These are phyloP conservation scores for Homarus gammarus DNA, from an alignment of 2,888 invertebrate genomes.

Conservation along the genomic window DNA sequence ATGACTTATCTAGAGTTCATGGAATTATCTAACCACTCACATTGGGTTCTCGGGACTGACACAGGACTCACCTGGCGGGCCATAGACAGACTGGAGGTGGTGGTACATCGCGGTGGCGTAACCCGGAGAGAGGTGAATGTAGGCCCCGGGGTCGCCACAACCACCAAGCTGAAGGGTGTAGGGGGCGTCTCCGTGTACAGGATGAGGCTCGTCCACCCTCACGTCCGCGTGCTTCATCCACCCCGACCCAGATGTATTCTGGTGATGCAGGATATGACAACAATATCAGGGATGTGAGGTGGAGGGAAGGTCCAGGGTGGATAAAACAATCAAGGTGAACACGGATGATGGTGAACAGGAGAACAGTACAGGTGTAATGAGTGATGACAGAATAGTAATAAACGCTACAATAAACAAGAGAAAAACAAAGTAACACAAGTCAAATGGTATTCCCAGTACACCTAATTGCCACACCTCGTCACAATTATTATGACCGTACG, in stretches of 20 bases:
- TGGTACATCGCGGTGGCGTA: conserved; percentile 69
- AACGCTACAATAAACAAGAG: neutral
- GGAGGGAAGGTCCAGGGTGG: too few relatives aligned
- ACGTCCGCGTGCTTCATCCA: conserved; percentile 75
- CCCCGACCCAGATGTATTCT: neutral
- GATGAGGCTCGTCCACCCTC: conserved; percentile 77
- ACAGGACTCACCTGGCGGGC: conserved; percentile 54
- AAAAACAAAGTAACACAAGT: too few relatives aligned
- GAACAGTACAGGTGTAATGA: too few relatives aligned
- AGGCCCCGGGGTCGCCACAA: conserved; percentile 77
- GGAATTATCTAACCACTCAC: too few relatives aligned
- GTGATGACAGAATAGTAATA: neutral
- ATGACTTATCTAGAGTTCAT: too few relatives aligned
- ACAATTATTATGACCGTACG: too few relatives aligned
- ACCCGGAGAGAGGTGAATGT: conserved; percentile 77
- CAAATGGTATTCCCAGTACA: too few relatives aligned
- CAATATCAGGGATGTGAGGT: too few relatives aligned
- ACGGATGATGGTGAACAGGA: too few relatives aligned
- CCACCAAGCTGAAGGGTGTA: conserved; percentile 77
- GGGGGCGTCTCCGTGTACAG: conserved; percentile 77
- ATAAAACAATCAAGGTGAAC: too few relatives aligned
- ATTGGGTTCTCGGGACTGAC: neutral
- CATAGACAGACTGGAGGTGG: neutral
- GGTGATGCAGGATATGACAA: neutral
- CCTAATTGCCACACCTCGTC: too few relatives aligned